Percentiles rank a stretch among this genome's conserved stretches.
Evolutionary conservation across 2,113 vertebrate genomes (phyloP).

Genomic region (Chauna torquata): DNA sequence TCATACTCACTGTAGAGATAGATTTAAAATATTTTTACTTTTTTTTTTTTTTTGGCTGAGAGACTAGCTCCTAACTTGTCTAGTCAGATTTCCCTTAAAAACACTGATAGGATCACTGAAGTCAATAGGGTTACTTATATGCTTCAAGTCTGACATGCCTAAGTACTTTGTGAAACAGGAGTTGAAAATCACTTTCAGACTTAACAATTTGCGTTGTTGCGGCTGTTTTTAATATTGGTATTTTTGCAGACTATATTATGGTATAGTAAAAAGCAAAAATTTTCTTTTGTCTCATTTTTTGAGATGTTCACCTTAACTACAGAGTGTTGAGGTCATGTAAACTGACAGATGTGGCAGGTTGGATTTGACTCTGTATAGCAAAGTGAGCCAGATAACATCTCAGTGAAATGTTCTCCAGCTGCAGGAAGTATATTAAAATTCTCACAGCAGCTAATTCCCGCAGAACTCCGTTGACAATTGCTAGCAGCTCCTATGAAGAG

Average conservation of each 20-base stretch:
- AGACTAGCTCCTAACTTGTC: background rate
- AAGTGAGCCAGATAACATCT: background rate
- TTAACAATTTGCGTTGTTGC: background rate
- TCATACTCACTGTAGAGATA: background rate
- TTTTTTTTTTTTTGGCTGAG: background rate
- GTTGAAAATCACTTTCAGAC: background rate
- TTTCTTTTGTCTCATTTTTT: background rate
- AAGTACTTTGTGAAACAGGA: background rate
- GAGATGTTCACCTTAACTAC: background rate
- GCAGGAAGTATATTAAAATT: conserved; percentile 8
- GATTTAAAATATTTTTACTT: background rate
- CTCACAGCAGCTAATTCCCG: background rate
- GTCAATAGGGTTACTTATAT: background rate
- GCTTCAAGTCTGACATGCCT: accelerated
- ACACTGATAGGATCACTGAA: background rate
- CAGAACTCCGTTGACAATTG: background rate
- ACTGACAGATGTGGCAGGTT: background rate
- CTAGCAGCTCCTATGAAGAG: background rate
- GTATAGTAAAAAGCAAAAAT: background rate
- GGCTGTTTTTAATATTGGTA: background rate
- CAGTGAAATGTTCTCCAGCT: background rate
- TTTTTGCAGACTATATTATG: background rate
- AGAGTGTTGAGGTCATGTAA: background rate
- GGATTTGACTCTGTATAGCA: background rate
- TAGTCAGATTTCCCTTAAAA: background rate